Conservation (phyloP, 2,888 invertebrate species). For the Scaptodrosophila latifasciaeformis region DNA sequence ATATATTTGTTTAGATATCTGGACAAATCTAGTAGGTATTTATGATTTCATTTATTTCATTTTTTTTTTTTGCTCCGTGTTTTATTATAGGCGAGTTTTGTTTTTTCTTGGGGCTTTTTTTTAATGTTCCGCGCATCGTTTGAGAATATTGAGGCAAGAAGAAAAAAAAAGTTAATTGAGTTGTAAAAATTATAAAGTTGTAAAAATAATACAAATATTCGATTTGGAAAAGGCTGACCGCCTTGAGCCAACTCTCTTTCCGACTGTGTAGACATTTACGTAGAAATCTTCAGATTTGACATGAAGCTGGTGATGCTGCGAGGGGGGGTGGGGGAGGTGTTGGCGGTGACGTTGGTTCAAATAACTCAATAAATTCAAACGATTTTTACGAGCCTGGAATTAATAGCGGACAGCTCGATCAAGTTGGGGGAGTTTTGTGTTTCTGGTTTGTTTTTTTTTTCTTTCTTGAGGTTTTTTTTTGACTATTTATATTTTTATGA, state of each 20-base stretch:
- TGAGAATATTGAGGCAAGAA: slow-evolving; percentile 18
- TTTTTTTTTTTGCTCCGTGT: too few species aligned
- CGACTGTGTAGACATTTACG: slow-evolving; percentile 30
- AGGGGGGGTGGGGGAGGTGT: too few species aligned
- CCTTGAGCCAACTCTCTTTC: slow-evolving; percentile 13
- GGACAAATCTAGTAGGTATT: slow-evolving; percentile 51
- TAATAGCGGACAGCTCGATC: slow-evolving; percentile 52
- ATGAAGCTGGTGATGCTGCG: too few species aligned
- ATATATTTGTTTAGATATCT: slow-evolving; percentile 17
- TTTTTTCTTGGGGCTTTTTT: slow-evolving; percentile 22
- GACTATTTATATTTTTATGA: neutral
- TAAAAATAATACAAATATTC: slow-evolving; percentile 34
- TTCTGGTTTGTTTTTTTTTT: slow-evolving; percentile 28
- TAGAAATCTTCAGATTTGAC: slow-evolving; percentile 36
- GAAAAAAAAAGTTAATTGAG: slow-evolving; percentile 58
- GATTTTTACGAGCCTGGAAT: slow-evolving; percentile 56
- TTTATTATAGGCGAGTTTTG: slow-evolving; percentile 41
- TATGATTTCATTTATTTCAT: slow-evolving; percentile 67
- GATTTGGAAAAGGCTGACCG: neutral
- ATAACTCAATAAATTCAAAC: too few species aligned
- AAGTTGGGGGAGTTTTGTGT: slow-evolving; percentile 30
- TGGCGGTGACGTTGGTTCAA: too few species aligned
- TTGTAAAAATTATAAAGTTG: slow-evolving; percentile 66
- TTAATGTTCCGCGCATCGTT: slow-evolving; percentile 35
- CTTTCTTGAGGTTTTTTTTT: slow-evolving; percentile 23